Evolutionary conservation across 2,888 invertebrate genomes (phyloP), one percentile per base, ranked within the genome.

Genomic region (Rhimphoctona megacephalus): DNA sequence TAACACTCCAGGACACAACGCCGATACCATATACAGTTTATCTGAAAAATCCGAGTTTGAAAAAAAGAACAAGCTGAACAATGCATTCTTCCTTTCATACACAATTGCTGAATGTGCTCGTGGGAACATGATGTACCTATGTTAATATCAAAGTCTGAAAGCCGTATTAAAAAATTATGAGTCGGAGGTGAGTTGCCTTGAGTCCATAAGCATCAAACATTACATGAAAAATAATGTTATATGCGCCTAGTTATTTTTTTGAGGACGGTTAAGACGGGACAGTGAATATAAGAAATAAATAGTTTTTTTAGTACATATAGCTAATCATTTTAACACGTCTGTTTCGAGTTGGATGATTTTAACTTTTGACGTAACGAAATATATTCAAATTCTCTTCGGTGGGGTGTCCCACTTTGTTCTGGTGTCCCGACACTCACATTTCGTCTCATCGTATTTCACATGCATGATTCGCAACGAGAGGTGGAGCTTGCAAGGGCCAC

Each of bases 31-130:
- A 25, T 19, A 5, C 8, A 36, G 17, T 54, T 67, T 22, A 17
- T 36, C 36, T 49, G 3, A 78, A 78, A 67, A 49, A 25, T 22
- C 33, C 36, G 14, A 52, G 9, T n/a, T 67, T 39, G 4, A 22
- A 46, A 19, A 14, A 36, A 66, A 67, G 19, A 66, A 52, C 49
- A 3, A 78, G 33, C 4, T 1, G n/a, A 39, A 66, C 66, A 78
- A 66, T 78, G 77, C 67, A 78, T 78, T 78, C 67, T 14, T 61
- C 9, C 49, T 25, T 49, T 52, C 36, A 46, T 46, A 49, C 67
- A 78, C 52, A 78, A 66, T 77, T 19, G 77, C 22, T 54, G 49
- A 36, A 66, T 77, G n/a, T 43, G n/a, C 19, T 43, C 76, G 76
- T 76, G 76, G 76, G 61, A 76, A 74, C 74, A 5, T 25, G 57